phyloP scores from a whole-genome alignment of 2,888 invertebrate species.

The Dorcus parallelipipedus region DNA sequence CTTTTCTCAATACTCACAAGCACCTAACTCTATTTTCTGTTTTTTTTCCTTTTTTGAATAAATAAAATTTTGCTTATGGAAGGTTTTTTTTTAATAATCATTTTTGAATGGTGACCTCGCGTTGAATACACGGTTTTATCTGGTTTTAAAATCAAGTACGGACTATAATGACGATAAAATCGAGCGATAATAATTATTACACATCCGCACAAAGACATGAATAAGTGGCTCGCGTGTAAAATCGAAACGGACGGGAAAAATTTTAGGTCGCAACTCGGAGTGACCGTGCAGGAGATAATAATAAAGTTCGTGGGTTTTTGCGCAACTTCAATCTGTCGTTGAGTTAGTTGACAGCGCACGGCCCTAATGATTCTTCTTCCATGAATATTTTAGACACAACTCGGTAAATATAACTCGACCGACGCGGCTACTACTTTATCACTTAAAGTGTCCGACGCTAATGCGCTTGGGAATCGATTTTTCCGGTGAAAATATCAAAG shows the following conservation, averaged over 20 bases:
- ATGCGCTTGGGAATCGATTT: neutral
- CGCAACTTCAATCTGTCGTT: neutral
- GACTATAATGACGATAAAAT: too few relatives aligned
- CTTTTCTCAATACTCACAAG: neutral
- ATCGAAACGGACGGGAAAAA: too few relatives aligned
- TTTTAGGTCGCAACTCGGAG: too few relatives aligned
- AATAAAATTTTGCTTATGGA: neutral
- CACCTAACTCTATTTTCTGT: neutral
- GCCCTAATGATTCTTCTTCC: neutral
- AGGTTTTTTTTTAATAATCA: neutral
- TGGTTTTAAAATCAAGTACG: too few relatives aligned
- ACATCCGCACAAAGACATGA: too few relatives aligned
- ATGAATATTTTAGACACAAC: constrained; percentile 1
- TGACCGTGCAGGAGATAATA: too few relatives aligned
- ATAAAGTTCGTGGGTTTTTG: too few relatives aligned
- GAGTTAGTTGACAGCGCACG: neutral
- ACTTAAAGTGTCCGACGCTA: neutral
- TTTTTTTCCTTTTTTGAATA: neutral
- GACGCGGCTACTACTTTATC: neutral
- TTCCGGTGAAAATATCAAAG: neutral
- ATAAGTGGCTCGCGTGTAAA: too few relatives aligned
- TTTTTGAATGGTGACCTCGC: too few relatives aligned
- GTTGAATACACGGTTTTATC: too few relatives aligned
- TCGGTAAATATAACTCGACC: neutral
- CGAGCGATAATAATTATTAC: too few relatives aligned